phyloP scores from a whole-genome alignment of 2,888 invertebrate genomes.

The Sinohyriopsis cumingii region DNA sequence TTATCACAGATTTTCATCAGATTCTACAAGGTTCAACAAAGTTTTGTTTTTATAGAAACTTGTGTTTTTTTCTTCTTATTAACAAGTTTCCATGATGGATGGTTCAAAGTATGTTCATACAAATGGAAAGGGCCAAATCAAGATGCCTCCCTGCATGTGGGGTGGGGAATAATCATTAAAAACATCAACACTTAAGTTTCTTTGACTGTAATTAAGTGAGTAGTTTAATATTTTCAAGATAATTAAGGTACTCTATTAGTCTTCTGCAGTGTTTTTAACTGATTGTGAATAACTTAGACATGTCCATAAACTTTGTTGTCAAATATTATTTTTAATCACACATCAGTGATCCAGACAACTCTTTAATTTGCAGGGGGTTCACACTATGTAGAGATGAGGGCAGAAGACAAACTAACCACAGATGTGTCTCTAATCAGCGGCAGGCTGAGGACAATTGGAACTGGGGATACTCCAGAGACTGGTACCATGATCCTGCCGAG shows the following conservation, averaged over 20 bases:
- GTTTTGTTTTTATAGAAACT: too few relatives aligned
- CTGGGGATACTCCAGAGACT: constrained; percentile 22
- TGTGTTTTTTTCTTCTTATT: constrained; percentile 1
- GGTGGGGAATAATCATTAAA: background rate
- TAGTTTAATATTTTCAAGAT: too few relatives aligned
- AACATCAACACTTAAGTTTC: constrained; percentile 1
- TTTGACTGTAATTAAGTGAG: background rate
- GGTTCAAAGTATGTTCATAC: background rate
- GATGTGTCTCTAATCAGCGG: constrained; percentile 75
- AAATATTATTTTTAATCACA: too few relatives aligned
- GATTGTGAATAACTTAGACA: too few relatives aligned
- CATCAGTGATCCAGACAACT: too few relatives aligned
- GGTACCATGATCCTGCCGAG: constrained; percentile 41
- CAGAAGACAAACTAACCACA: constrained; percentile 17
- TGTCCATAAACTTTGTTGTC: too few relatives aligned
- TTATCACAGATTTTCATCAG: constrained; percentile 84
- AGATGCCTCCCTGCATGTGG: too few relatives aligned
- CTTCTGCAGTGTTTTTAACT: too few relatives aligned
- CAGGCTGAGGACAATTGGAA: constrained; percentile 76
- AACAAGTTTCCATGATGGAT: background rate
- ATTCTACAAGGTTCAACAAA: constrained; percentile 77
- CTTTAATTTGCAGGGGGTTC: constrained; percentile 24
- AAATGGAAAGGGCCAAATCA: too few relatives aligned
- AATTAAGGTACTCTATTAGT: too few relatives aligned
- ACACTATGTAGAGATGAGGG: constrained; percentile 25